A percentile compares a stretch with the other conserved stretches of the same genome.
Evolutionary conservation across 2,113 vertebrate species (phyloP).

Genomic region (Lophochroa leadbeateri): DNA sequence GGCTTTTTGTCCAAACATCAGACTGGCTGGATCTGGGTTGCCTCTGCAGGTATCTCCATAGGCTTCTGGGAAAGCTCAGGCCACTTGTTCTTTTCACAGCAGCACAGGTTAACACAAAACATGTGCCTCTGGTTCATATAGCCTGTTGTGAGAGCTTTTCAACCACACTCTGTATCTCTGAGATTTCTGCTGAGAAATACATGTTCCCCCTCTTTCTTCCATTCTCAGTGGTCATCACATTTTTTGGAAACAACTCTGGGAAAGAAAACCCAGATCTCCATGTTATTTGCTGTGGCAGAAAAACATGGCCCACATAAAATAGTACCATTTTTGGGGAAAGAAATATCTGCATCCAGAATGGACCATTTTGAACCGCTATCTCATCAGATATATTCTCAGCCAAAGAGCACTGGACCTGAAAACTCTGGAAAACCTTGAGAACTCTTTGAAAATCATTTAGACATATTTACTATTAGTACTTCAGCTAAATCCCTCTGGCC

Average conservation of each 20-base stretch:
- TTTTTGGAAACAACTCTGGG: background rate
- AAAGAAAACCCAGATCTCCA: background rate
- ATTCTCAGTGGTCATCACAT: background rate
- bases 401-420: background rate
- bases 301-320: accelerated
- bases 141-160: background rate
- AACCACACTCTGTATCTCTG: background rate
- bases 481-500: background rate
- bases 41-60: background rate
- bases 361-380: background rate
- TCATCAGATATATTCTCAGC: background rate
- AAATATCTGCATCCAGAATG: background rate
- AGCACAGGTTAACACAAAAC: background rate
- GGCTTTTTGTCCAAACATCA: background rate
- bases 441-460: background rate
- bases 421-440: background rate
- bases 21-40: background rate
- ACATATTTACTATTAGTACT: background rate
- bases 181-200: background rate
- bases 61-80: background rate
- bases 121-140: background rate
- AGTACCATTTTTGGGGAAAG: accelerated
- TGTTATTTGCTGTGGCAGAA: accelerated
- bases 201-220: background rate
- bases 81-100: background rate